Evolutionary conservation across 2,888 invertebrate genomes (phyloP).

Genomic region (Rhagophthalmus giganteus): DNA sequence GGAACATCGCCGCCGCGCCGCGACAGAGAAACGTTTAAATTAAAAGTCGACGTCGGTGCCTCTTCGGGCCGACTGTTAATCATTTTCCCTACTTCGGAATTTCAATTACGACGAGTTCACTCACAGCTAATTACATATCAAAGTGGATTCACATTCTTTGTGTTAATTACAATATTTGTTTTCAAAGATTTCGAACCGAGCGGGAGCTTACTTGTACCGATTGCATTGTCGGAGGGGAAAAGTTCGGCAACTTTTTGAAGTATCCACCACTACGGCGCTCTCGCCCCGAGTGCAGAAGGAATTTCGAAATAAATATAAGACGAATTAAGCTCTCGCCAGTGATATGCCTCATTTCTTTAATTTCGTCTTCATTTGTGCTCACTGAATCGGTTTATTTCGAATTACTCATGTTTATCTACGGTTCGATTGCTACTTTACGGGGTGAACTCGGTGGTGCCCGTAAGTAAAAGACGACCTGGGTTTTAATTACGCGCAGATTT

Average conservation of each 20-base stretch:
- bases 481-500: constrained; percentile 51
- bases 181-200: constrained; percentile 43
- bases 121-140: constrained; percentile 50
- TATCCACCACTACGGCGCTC: background rate
- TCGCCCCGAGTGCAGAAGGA: background rate
- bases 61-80: constrained; percentile 39
- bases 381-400: constrained; percentile 24
- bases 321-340: constrained; percentile 26
- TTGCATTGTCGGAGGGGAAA: constrained; percentile 25
- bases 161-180: constrained; percentile 51
- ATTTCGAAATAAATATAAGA: background rate
- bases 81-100: constrained; percentile 42
- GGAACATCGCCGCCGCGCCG: too few relatives aligned
- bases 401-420: constrained; percentile 34
- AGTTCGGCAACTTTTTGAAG: constrained; percentile 15
- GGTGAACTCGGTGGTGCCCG: constrained; percentile 9
- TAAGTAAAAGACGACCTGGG: constrained; percentile 28
- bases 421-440: constrained; percentile 18
- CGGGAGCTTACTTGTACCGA: constrained; percentile 25
- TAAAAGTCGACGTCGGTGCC: constrained; percentile 21
- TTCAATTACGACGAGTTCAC: constrained; percentile 49
- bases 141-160: constrained; percentile 49
- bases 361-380: constrained; percentile 28
- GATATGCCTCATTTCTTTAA: constrained; percentile 42
- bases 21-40: constrained; percentile 9